Evolutionary conservation across 2,888 invertebrate species (phyloP), one percentile per base, ranked within the genome.

Genomic region (Pseudolycoriella hygida): DNA sequence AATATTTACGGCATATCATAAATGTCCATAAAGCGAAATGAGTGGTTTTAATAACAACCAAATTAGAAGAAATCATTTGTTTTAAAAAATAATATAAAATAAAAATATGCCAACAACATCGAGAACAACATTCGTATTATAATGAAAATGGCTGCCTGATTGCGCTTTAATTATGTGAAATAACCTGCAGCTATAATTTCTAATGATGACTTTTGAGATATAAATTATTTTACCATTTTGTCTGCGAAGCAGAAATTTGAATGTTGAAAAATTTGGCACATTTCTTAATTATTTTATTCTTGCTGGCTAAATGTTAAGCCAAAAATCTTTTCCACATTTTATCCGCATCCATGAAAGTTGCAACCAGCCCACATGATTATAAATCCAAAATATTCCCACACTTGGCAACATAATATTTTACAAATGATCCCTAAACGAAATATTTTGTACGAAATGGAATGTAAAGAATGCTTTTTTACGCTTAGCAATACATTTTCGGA

Each of bases 81-180:
- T 25, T 25, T 25, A 25, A 25, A 25, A 25, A 25, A 6, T 25
- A 25, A 6, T 25, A 25, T 25, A 8, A 25, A 25, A 8, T 25
- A 25, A 25, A 25, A 25, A 25, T 25, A 25, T 25, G 8, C 25
- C 25, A 25, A 25, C 25, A 25, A 25, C 25, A 25, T 25, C n/a
- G n/a, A 25, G 8, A 4, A 25, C 25, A 25, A 8, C 25, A 25
- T 25, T 25, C 17, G 17, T 17, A 39, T 39, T n/a, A n/a, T n/a
- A n/a, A n/a, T n/a, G n/a, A n/a, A n/a, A n/a, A 39, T 39, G 39
- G 39, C 39, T 39, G 39, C 39, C 39, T 39, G 39, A 39, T 39
- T 39, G 39, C 39, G 39, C 39, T 39, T 39, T 39, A 39, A 39
- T 39, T 39, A 39, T 39, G 39, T 15, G 39, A 39, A 39, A 15